These are phyloP conservation scores for Cryptomyrus ogoouensis DNA, from an alignment of 2,113 vertebrate species.

Conservation along the genomic window DNA sequence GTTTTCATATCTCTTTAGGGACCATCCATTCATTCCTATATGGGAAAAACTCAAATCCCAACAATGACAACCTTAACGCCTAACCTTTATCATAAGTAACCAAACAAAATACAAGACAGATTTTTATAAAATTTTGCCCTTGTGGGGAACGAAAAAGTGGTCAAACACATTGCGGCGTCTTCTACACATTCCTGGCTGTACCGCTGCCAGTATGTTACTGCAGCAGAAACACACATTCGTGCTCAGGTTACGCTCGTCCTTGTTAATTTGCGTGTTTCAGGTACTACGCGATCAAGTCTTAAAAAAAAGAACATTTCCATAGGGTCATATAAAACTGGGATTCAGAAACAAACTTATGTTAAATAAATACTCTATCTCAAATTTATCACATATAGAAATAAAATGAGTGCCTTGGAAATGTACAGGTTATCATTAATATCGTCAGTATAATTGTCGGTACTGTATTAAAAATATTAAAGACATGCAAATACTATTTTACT, in stretches of 20 bases:
- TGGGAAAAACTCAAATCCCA: not conserved
- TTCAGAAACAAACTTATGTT: not conserved
- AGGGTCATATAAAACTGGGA: not conserved
- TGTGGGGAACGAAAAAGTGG: not conserved
- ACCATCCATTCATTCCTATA: not conserved
- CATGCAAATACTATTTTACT: no score
- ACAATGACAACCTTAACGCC: not conserved
- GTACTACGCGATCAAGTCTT: not conserved
- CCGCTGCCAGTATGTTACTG: not conserved
- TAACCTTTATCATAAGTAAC: not conserved
- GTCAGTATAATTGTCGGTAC: not conserved
- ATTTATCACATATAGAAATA: not conserved
- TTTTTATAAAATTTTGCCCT: not conserved
- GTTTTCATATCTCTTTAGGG: not conserved
- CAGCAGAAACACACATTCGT: not conserved
- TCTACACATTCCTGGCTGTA: not conserved
- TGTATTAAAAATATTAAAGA: not conserved
- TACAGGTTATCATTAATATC: not conserved
- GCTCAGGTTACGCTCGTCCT: not conserved
- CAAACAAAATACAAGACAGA: not conserved
- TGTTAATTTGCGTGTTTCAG: not conserved
- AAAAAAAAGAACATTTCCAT: not conserved
- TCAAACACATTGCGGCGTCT: not conserved
- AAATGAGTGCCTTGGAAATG: not conserved
- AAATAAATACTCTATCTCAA: not conserved